These are phyloP conservation scores for Portevinia maculata DNA, from an alignment of 2,888 invertebrate genomes.

Conservation along the genomic window DNA sequence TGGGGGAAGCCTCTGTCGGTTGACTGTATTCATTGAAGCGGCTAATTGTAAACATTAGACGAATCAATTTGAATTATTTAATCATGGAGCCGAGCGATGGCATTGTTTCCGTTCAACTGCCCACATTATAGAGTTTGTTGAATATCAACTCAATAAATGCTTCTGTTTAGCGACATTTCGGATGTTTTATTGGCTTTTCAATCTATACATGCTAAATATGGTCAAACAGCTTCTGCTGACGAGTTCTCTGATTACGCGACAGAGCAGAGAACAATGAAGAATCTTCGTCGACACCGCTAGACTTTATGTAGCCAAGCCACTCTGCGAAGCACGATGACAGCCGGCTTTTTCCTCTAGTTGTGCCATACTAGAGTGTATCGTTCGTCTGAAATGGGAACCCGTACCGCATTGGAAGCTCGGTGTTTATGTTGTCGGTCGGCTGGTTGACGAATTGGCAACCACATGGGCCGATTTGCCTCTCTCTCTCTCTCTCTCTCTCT, in stretches of 20 bases:
- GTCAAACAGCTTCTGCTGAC: slow-evolving; percentile 67
- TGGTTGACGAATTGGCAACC: slow-evolving; percentile 67
- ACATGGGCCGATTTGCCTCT: slow-evolving; percentile 36
- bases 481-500: neutral
- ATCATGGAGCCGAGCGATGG: slow-evolving; percentile 38
- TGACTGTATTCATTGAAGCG: slow-evolving; percentile 53
- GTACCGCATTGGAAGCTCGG: slow-evolving; percentile 31
- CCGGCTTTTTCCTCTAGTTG: slow-evolving; percentile 36
- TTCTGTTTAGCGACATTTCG: slow-evolving; percentile 13
- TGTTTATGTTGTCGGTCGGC: slow-evolving; percentile 12
- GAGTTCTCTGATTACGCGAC: slow-evolving; percentile 54
- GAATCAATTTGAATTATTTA: slow-evolving; percentile 73
- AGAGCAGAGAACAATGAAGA: slow-evolving; percentile 59
- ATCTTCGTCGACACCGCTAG: slow-evolving; percentile 61
- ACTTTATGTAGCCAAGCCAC: slow-evolving; percentile 58
- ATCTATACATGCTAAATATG: slow-evolving; percentile 60
- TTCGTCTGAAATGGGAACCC: slow-evolving; percentile 40
- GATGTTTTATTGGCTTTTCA: slow-evolving; percentile 34
- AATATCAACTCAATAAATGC: slow-evolving; percentile 41
- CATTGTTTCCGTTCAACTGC: slow-evolving; percentile 55
- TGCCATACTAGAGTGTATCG: slow-evolving; percentile 5
- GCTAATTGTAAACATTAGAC: slow-evolving; percentile 73
- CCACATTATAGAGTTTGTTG: slow-evolving; percentile 35
- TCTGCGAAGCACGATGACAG: slow-evolving; percentile 38
- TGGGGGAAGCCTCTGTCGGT: slow-evolving; percentile 39